Conservation (phyloP, 2,113 vertebrate genomes). For the Seriola rivoliana region DNA sequence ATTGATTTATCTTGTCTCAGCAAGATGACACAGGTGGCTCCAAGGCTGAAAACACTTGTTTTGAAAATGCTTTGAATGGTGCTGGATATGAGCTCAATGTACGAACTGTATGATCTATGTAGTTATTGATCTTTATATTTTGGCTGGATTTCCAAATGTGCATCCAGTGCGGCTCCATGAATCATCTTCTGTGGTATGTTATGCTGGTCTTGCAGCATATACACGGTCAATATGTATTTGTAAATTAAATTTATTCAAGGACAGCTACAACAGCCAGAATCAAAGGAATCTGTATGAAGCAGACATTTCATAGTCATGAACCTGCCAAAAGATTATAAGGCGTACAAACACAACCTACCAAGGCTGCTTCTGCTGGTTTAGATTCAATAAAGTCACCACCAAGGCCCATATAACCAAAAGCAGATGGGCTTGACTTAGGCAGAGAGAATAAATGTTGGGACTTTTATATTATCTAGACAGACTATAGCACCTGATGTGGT, state of each 20-base stretch:
- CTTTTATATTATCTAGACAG: slow-evolving; percentile 56
- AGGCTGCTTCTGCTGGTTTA: slow-evolving; percentile 55
- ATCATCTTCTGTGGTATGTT: not conserved
- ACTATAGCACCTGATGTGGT: slow-evolving; percentile 30
- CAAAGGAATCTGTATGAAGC: slow-evolving; percentile 21
- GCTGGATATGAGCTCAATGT: not conserved
- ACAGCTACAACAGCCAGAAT: slow-evolving; percentile 24
- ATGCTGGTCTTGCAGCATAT: not conserved
- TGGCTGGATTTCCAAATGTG: not conserved
- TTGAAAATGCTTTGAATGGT: not conserved
- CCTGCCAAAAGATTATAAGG: slow-evolving; percentile 50
- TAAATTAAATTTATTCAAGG: slow-evolving; percentile 13
- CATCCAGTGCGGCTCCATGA: not conserved
- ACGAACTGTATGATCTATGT: not conserved
- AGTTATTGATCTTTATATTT: not conserved
- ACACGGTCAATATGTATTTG: not conserved
- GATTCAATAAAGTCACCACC: slow-evolving; percentile 58
- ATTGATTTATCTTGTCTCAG: not conserved
- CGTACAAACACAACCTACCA: slow-evolving; percentile 49
- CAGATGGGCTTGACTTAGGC: slow-evolving; percentile 56
- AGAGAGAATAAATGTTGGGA: slow-evolving; percentile 35
- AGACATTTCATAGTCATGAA: slow-evolving; percentile 39
- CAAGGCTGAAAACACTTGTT: not conserved
- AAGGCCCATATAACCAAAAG: slow-evolving; percentile 39
- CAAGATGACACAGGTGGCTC: not conserved